Evolutionary conservation across 2,797 vertebrate genomes (phyloP), one percentile per base, ranked within the genome.

Genomic region (Cyprinodon diabolis): DNA sequence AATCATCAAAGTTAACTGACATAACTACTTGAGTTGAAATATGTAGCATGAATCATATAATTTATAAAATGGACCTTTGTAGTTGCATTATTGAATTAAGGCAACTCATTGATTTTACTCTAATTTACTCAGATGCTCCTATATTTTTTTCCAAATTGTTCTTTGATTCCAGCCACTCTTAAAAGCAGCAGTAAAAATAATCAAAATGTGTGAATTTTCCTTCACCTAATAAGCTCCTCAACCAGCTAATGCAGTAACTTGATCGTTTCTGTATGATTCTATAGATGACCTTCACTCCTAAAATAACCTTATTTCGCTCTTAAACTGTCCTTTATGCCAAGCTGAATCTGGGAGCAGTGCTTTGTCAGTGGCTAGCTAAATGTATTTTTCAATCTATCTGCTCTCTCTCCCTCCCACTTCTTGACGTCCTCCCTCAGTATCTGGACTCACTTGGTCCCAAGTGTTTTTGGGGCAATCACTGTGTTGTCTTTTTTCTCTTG

Each of bases 311-410:
- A 92, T 94, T 95, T 91, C 90, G 86, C 80, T 91, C 95, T 89
- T 93, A 96, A 95, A 96, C 96, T 96, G 95, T 92, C 95, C 96
- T 96, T 97, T 95, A 95, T 96, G 96, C 92, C 89, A 95, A 95
- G 91, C 90, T 95, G 93, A 95, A 94, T 94, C 95, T 96, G 91
- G 95, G 93, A 96, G 95, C 91, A 56, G 80, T 89, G 90, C 89
- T 84, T 92, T 95, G 94, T 93, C 92, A 91, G 95, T 94, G 93
- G 84, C 95, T 96, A 96, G 96, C 93, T 95, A 95, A 95, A 97
- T 95, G 95, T 94, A 92, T 95, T 94, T 95, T 96, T 93, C 94
- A 94, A 93, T 95, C 91, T 95, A 88, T 92, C 90, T 87, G 86
- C 86, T 90, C 79, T 83, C 76, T 73, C 76, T 75, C 82, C 75